Conservation (phyloP, 2,888 invertebrate species). For the Andricus quercusramuli region DNA sequence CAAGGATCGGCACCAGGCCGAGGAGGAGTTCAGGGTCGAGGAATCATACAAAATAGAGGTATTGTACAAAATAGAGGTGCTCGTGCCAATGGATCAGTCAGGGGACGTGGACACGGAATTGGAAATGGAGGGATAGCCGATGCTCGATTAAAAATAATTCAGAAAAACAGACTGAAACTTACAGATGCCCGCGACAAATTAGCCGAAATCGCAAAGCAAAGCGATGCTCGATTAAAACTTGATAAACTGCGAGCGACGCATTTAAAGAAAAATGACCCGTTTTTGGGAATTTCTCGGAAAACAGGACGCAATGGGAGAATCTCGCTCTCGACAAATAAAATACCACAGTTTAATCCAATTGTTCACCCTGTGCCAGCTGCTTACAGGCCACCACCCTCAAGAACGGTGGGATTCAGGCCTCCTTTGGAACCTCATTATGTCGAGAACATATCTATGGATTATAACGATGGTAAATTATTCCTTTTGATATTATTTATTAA, state of each 20-base stretch:
- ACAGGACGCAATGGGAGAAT: slow-evolving; percentile 80
- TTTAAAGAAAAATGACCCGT: slow-evolving; percentile 75
- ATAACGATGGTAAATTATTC: slow-evolving; percentile 64
- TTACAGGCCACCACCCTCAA: slow-evolving; percentile 61
- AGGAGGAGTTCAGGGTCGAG: slow-evolving; percentile 53
- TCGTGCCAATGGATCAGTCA: slow-evolving; percentile 59
- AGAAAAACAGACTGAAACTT: slow-evolving; percentile 87
- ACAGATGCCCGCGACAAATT: slow-evolving; percentile 90
- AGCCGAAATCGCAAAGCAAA: slow-evolving; percentile 86
- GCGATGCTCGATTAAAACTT: slow-evolving; percentile 87
- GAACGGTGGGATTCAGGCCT: slow-evolving; percentile 66
- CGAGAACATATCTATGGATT: slow-evolving; percentile 69
- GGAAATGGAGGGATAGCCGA: slow-evolving; percentile 79
- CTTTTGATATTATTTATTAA: slow-evolving; percentile 27
- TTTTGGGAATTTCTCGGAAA: slow-evolving; percentile 80
- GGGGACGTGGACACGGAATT: slow-evolving; percentile 60
- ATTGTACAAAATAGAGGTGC: slow-evolving; percentile 55
- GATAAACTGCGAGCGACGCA: slow-evolving; percentile 82
- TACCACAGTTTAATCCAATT: slow-evolving; percentile 47
- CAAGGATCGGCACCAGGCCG: slow-evolving; percentile 53
- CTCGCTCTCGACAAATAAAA: slow-evolving; percentile 77
- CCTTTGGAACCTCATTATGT: slow-evolving; percentile 67
- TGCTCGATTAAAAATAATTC: slow-evolving; percentile 89
- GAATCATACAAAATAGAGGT: slow-evolving; percentile 45
- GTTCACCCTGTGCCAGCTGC: slow-evolving; percentile 51